A percentile compares a stretch with the other conserved stretches of the same genome.
Conservation (phyloP, 2,888 invertebrate species). For the Cartodere bifasciata region DNA sequence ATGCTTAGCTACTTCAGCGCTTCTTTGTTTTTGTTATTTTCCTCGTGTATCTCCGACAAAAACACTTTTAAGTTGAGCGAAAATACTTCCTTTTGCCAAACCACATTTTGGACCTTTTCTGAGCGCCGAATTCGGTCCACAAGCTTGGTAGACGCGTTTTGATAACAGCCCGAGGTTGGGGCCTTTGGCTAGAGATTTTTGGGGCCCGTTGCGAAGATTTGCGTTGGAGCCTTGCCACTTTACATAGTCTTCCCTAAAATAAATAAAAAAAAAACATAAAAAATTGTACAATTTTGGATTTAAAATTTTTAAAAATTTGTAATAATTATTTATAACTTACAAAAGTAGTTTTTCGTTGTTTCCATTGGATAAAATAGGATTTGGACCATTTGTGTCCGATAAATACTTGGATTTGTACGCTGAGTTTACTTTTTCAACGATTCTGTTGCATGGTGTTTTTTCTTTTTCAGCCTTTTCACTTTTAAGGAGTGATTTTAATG, state of each 20-base stretch:
- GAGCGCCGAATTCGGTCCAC: conserved; percentile 52
- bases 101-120: conserved; percentile 61
- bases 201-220: conserved; percentile 41
- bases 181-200: conserved; percentile 38
- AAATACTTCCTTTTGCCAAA: conserved; percentile 68
- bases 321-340: conserved; percentile 42
- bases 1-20: no score
- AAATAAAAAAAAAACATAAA: conserved; percentile 1
- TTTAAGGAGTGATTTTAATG: conserved; percentile 31
- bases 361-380: conserved; percentile 59
- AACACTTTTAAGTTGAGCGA: conserved; percentile 47
- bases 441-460: conserved; percentile 21
- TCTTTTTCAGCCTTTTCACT: conserved; percentile 26
- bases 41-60: conserved; percentile 38
- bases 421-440: conserved; percentile 30
- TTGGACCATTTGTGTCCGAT: conserved; percentile 51
- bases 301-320: background rate
- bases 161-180: conserved; percentile 33
- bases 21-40: conserved; percentile 36
- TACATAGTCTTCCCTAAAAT: conserved; percentile 60
- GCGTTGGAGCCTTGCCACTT: conserved; percentile 75
- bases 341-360: conserved; percentile 64
- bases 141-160: conserved; percentile 38
- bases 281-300: background rate
- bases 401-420: conserved; percentile 49